Percentiles rank a stretch among this genome's conserved stretches.
Evolutionary conservation across 2,113 vertebrate genomes (phyloP).

Genomic region (Marmota monax): DNA sequence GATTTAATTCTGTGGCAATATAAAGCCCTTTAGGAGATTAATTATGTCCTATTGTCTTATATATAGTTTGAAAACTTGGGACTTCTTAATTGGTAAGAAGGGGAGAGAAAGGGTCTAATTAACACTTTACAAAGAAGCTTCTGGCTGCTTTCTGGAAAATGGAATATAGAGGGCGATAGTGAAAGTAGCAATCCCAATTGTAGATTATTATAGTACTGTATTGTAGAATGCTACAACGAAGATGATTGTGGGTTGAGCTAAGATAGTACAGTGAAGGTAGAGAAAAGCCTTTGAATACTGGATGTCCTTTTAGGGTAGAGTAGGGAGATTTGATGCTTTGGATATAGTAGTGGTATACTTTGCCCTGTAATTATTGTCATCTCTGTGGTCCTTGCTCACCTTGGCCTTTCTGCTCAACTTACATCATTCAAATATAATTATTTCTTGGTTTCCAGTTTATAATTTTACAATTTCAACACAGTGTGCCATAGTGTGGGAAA

Average conservation of each 20-base stretch:
- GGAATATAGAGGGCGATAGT: not conserved
- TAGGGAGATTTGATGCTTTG: not conserved
- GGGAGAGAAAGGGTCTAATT: not conserved
- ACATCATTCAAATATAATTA: not conserved
- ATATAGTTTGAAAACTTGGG: not conserved
- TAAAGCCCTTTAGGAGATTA: not conserved
- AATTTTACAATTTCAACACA: not conserved
- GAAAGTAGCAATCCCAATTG: not conserved
- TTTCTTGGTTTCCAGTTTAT: conserved; percentile 9
- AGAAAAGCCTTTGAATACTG: not conserved
- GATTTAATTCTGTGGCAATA: not conserved
- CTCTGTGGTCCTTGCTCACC: not conserved
- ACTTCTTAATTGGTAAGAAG: not conserved
- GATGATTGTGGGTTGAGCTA: not conserved
- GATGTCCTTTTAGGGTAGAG: not conserved
- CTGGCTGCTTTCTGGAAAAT: not conserved
- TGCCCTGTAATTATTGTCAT: not conserved
- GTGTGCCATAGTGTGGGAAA: not conserved
- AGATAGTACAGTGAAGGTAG: not conserved
- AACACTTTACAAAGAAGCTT: not conserved
- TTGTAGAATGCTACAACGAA: not conserved
- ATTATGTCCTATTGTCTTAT: not conserved
- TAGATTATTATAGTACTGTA: not conserved
- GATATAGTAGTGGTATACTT: not conserved
- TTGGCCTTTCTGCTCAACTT: not conserved